Conservation (phyloP, 2,888 invertebrate genomes). For the Lasioglossum vierecki region DNA sequence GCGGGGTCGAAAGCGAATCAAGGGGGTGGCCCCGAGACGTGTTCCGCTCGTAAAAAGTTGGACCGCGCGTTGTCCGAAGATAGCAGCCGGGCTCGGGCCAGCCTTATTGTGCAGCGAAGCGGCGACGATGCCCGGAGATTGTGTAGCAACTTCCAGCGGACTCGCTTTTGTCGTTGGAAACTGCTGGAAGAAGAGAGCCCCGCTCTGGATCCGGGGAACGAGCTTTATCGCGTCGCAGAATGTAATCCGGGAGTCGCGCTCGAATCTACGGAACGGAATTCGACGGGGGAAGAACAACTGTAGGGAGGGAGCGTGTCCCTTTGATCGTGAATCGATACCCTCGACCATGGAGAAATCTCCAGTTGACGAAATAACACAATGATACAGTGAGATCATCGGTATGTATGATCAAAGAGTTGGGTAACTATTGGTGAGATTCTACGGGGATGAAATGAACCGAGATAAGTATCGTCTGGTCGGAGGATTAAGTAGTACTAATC, state of each 20-base stretch:
- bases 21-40: background rate
- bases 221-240: constrained; percentile 36
- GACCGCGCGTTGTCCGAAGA: constrained; percentile 34
- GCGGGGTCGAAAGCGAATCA: constrained; percentile 25
- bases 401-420: background rate
- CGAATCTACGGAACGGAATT: background rate
- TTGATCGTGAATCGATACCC: background rate
- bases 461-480: background rate
- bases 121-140: constrained; percentile 42
- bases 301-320: background rate
- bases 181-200: constrained; percentile 45
- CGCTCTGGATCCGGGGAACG: constrained; percentile 8
- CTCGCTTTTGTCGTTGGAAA: constrained; percentile 44
- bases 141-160: constrained; percentile 29
- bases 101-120: constrained; percentile 47
- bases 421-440: background rate
- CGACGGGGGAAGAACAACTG: background rate
- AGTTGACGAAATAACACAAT: background rate
- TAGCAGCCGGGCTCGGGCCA: constrained; percentile 10
- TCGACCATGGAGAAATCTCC: background rate
- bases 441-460: background rate
- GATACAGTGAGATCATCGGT: background rate
- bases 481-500: constrained; percentile 1
- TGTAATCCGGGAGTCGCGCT: constrained; percentile 13
- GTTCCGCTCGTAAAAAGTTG: constrained; percentile 46